Conservation (phyloP, 2,888 invertebrate species). For the Digitonthophagus gazella region DNA sequence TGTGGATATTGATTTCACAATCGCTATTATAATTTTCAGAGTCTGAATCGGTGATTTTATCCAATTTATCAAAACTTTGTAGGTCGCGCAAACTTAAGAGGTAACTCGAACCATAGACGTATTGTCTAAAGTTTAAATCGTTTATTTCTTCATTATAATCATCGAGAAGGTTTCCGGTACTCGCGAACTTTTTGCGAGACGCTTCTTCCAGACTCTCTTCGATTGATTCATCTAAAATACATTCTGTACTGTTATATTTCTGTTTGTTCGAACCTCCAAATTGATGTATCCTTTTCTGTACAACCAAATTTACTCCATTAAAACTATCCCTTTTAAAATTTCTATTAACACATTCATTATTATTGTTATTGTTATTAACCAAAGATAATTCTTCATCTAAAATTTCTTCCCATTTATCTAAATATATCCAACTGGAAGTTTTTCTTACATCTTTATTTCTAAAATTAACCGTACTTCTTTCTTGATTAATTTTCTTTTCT, state of each 20-base stretch:
- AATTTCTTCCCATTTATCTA: constrained; percentile 24
- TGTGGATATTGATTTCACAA: not conserved
- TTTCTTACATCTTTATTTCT: constrained; percentile 20
- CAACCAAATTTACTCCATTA: constrained; percentile 21
- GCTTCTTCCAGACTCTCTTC: not conserved
- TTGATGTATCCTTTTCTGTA: constrained; percentile 19
- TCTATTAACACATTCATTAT: constrained; percentile 7
- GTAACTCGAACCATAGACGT: constrained; percentile 11
- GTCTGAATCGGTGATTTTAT: not conserved
- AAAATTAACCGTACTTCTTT: not conserved
- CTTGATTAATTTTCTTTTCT: not conserved
- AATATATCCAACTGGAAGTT: constrained; percentile 21
- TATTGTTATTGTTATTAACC: constrained; percentile 12
- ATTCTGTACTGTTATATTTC: constrained; percentile 22
- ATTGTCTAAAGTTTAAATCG: not conserved
- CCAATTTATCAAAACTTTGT: constrained; percentile 20
- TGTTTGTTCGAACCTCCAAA: constrained; percentile 11
- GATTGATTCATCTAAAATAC: constrained; percentile 16
- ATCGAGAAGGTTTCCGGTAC: constrained; percentile 13
- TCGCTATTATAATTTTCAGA: constrained; percentile 1
- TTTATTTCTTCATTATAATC: not conserved
- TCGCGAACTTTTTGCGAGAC: not conserved
- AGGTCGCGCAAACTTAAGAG: constrained; percentile 23
- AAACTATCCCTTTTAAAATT: constrained; percentile 11
- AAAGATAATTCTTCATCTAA: constrained; percentile 20